Base-by-base conservation (phyloP, 2,113 vertebrate genomes). In the Oxyruncus cristatus region DNA sequence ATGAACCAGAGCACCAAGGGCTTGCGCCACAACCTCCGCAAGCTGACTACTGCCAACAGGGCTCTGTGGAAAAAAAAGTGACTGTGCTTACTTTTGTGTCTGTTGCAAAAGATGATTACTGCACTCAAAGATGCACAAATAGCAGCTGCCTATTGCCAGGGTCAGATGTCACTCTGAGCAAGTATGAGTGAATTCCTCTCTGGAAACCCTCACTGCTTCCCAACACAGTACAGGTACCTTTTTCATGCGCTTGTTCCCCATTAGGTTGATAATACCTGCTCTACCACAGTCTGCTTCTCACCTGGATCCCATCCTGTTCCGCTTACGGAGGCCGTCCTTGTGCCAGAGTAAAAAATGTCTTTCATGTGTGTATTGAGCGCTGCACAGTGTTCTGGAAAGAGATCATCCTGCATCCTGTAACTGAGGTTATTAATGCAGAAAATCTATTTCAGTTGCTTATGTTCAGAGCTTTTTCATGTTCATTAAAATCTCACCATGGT, bases 1-100 rank as follows among this genome's bases (percentile, higher is more conserved):
- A 23, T 52, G 32, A 89, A 49, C 15, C 80, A 50, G 76, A 81
- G 67, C 37, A 44, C 32, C 42, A 8, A 73, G 67, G 50, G 27
- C 56, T 85, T 52, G n/a, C 1, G 1, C 30, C 19, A 7, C 50
- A 32, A 17, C 65, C 58, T 83, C 35, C 0, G 0, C 35, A 76
- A 92, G 22, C 56, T 41, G 32, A 12, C 30, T 52, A 21, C 71
- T 11, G 1, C 91, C 44, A 52, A n/a, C 33, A 83, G 44, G 1
- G 0, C 49, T 41, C 15, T 42, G 42, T 12, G 42, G 35, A 11
- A 42, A 61, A 61, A 86, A 58, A 68, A 19, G 13, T 17, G 30
- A 42, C 27, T 3, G 0, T 68, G 61, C 11, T 30, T 37, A 20
- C 62, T 63, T 86, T 86, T 77, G 9, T 66, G 20, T 37, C n/a